Percentiles rank a stretch among this genome's conserved stretches.
phyloP scores from a whole-genome alignment of 2,888 invertebrate species.

The Bruchidius siliquastri region DNA sequence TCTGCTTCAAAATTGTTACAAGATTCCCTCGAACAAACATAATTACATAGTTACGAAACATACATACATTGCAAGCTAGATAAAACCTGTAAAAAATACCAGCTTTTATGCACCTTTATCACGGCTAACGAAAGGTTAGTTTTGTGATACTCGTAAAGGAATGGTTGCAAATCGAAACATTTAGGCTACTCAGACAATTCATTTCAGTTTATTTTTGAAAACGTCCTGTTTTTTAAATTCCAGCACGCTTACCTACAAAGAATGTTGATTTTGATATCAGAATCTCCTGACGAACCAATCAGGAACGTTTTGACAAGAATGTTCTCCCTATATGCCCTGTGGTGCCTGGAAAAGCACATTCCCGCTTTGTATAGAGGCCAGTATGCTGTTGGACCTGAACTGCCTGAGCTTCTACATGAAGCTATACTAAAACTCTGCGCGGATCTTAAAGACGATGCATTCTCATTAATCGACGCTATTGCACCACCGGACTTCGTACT shows the following conservation, averaged over 20 bases:
- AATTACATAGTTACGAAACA: too few relatives aligned
- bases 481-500: slow-evolving; percentile 86
- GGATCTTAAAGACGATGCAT: slow-evolving; percentile 65
- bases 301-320: slow-evolving; percentile 56
- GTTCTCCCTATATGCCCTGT: slow-evolving; percentile 62
- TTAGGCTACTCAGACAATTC: too few relatives aligned
- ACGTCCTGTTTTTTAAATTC: too few relatives aligned
- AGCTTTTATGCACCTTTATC: too few relatives aligned
- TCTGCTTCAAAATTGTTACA: too few relatives aligned
- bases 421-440: slow-evolving; percentile 62
- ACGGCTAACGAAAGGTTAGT: too few relatives aligned
- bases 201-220: too few relatives aligned
- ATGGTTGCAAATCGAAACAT: too few relatives aligned
- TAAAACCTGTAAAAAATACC: too few relatives aligned
- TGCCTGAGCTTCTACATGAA: slow-evolving; percentile 61
- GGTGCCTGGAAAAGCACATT: slow-evolving; percentile 69
- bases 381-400: slow-evolving; percentile 53
- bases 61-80: too few relatives aligned
- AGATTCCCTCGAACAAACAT: too few relatives aligned
- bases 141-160: too few relatives aligned
- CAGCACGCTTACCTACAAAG: slow-evolving; percentile 55
- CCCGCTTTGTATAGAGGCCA: slow-evolving; percentile 64
- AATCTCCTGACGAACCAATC: slow-evolving; percentile 49
- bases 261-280: slow-evolving; percentile 48
- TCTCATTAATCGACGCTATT: slow-evolving; percentile 73